phyloP scores from a whole-genome alignment of 2,888 invertebrate species.

The Calameuta pallipes region DNA sequence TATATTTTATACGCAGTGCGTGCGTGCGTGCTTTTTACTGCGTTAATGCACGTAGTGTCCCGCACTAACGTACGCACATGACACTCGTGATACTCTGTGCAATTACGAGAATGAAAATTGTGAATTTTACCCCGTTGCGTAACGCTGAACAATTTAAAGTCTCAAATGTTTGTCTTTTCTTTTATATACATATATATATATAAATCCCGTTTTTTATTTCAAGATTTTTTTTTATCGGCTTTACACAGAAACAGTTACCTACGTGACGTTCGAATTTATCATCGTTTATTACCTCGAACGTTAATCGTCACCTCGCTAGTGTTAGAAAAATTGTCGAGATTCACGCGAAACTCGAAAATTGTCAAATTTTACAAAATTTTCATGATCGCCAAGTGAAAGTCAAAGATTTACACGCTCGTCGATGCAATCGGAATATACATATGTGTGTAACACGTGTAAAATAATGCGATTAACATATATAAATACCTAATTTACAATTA shows the following conservation, averaged over 20 bases:
- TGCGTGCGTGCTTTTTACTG: neutral
- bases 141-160: neutral
- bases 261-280: neutral
- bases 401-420: neutral
- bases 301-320: neutral
- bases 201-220: neutral
- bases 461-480: conserved; percentile 7
- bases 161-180: neutral
- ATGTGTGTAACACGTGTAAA: conserved; percentile 1
- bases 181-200: neutral
- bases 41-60: neutral
- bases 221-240: neutral
- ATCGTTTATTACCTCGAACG: neutral
- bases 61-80: neutral
- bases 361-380: neutral
- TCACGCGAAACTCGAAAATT: neutral
- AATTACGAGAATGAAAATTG: neutral
- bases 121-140: neutral
- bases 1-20: neutral
- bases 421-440: neutral
- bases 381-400: neutral
- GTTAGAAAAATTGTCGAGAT: neutral
- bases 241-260: neutral
- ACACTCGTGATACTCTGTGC: neutral
- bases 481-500: neutral